A percentile compares a stretch with the other conserved stretches of the same genome.
Conservation (phyloP, 2,113 vertebrate species). For the Seriola rivoliana region DNA sequence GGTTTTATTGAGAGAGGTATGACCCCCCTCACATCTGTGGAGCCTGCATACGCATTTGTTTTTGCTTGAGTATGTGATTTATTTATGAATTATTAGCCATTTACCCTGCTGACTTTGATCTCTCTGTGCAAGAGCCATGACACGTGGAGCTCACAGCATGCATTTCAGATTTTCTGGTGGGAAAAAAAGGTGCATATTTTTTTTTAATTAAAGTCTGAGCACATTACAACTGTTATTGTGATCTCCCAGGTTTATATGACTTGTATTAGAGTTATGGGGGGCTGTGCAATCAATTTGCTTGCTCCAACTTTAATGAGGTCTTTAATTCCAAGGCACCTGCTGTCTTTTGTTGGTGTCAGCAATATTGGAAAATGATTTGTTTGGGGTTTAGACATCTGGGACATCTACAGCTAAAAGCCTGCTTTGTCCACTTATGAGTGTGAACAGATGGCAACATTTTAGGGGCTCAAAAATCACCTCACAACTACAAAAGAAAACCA, state of each 20-base stretch:
- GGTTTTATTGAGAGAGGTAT: neutral
- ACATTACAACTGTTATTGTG: slow-evolving; percentile 27
- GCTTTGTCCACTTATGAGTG: neutral
- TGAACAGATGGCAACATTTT: slow-evolving; percentile 3
- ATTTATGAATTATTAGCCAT: slow-evolving; percentile 39
- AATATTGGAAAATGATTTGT: slow-evolving; percentile 42
- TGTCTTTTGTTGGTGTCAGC: slow-evolving; percentile 24
- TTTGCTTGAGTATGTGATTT: slow-evolving; percentile 61
- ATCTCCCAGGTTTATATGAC: slow-evolving; percentile 17
- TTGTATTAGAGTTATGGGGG: neutral
- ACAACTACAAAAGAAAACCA: slow-evolving; percentile 44
- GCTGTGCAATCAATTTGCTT: slow-evolving; percentile 40
- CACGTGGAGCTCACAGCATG: slow-evolving; percentile 42
- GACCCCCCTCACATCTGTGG: slow-evolving; percentile 25
- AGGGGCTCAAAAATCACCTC: slow-evolving; percentile 43
- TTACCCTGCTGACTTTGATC: slow-evolving; percentile 54
- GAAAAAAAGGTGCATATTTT: neutral
- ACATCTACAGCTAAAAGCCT: slow-evolving; percentile 26
- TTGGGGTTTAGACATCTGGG: slow-evolving; percentile 44
- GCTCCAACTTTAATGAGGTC: slow-evolving; percentile 28
- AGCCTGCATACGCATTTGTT: slow-evolving; percentile 30
- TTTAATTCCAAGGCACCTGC: slow-evolving; percentile 46
- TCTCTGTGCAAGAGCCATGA: slow-evolving; percentile 43
- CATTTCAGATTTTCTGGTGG: slow-evolving; percentile 22
- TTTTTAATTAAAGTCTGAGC: slow-evolving; percentile 23